A percentile compares a stretch with the other conserved stretches of the same genome.
Conservation (phyloP, 2,113 vertebrate species). For the Acinonyx jubatus region DNA sequence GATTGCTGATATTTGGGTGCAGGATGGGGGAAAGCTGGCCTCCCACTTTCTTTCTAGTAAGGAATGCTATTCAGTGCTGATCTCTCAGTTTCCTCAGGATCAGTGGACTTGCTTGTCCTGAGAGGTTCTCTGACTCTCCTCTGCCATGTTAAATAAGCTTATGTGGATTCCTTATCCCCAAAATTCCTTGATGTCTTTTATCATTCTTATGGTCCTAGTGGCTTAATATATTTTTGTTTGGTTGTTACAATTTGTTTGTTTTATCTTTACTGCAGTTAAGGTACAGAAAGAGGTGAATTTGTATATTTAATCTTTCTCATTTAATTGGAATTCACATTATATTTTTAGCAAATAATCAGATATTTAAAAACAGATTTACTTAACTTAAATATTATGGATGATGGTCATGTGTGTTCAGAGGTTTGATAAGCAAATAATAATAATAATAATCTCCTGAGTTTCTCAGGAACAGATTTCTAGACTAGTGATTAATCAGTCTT, state of each 20-base stretch:
- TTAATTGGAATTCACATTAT: conserved; percentile 1
- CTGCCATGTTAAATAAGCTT: neutral
- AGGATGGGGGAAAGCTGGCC: neutral
- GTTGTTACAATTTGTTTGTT: neutral
- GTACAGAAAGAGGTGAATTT: neutral
- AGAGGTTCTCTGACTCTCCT: neutral
- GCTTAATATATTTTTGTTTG: neutral
- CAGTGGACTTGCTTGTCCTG: neutral
- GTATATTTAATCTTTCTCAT: neutral
- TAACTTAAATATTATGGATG: neutral
- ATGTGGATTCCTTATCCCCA: neutral
- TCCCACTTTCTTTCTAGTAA: neutral
- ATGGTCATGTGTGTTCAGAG: neutral
- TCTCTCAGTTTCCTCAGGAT: neutral
- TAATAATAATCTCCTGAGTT: neutral
- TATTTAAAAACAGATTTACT: neutral
- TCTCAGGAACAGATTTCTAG: neutral
- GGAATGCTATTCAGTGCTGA: neutral
- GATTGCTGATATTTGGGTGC: neutral
- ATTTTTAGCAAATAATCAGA: conserved; percentile 24
- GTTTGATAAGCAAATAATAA: neutral
- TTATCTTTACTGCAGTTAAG: neutral
- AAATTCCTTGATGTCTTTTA: neutral
- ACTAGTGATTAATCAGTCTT: neutral
- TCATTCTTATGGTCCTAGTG: neutral